phyloP scores from a whole-genome alignment of 2,797 vertebrate genomes.

The Pitangus sulphuratus region DNA sequence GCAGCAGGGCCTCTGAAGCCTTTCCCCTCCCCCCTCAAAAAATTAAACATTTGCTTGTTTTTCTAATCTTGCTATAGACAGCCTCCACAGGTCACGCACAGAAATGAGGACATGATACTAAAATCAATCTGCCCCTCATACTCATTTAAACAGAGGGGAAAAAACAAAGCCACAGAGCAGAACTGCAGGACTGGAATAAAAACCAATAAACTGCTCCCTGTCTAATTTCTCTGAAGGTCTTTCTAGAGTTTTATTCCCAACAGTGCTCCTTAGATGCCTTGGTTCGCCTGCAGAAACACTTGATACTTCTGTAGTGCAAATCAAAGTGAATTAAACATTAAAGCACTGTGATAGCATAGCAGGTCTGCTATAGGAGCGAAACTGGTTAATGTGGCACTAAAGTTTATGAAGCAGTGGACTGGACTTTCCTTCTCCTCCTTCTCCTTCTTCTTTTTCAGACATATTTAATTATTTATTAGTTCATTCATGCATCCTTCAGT shows the following conservation, averaged over 20 bases:
- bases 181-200: constrained; percentile 54
- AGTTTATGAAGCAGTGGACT: constrained; percentile 19
- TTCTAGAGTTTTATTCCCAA: constrained; percentile 69
- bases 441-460: background rate
- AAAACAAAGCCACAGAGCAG: constrained; percentile 26
- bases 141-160: background rate
- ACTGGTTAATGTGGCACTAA: constrained; percentile 29
- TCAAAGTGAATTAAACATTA: constrained; percentile 82
- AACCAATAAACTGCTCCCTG: constrained; percentile 58
- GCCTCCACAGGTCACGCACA: constrained; percentile 10
- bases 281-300: constrained; percentile 70
- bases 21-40: constrained; percentile 14
- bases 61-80: constrained; percentile 56
- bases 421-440: background rate
- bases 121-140: constrained; percentile 31
- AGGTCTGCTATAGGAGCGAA: constrained; percentile 21
- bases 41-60: constrained; percentile 61
- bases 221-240: constrained; percentile 66
- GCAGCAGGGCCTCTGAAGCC: background rate
- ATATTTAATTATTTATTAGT: constrained; percentile 32
- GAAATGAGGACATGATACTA: constrained; percentile 46
- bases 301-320: constrained; percentile 70
- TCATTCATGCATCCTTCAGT: constrained; percentile 20
- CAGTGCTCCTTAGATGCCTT: constrained; percentile 64
- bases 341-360: constrained; percentile 62